phyloP scores from a whole-genome alignment of 2,888 invertebrate species.

The Hoplodrina blanda region DNA sequence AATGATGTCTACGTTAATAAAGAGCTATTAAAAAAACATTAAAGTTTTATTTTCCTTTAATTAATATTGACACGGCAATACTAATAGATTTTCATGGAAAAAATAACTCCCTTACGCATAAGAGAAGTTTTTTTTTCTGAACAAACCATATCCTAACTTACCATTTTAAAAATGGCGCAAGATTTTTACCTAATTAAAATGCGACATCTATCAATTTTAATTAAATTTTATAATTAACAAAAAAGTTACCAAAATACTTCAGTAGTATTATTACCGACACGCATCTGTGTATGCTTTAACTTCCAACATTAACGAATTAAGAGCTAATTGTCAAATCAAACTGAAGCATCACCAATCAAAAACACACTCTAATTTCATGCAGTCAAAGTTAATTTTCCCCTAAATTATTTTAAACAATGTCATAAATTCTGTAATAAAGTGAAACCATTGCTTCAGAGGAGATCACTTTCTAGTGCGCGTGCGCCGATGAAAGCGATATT shows the following conservation, averaged over 20 bases:
- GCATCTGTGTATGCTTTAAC: conserved; percentile 8
- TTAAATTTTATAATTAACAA: not conserved
- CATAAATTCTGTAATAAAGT: conserved; percentile 58
- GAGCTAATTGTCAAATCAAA: conserved; percentile 13
- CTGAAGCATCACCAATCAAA: conserved; percentile 9
- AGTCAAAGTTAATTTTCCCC: conserved; percentile 13
- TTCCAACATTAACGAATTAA: conserved; percentile 15
- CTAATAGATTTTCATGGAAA: too few relatives aligned
- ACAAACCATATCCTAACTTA: too few relatives aligned
- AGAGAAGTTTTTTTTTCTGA: too few relatives aligned
- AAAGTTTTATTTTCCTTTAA: too few relatives aligned
- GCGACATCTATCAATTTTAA: not conserved
- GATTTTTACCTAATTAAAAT: not conserved
- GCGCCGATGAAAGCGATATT: conserved; percentile 71
- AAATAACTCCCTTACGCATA: too few relatives aligned
- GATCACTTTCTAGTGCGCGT: conserved; percentile 72
- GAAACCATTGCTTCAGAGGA: conserved; percentile 64
- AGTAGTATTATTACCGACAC: not conserved
- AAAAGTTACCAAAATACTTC: not conserved
- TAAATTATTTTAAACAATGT: conserved; percentile 32
- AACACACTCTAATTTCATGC: conserved; percentile 10
- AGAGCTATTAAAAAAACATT: too few relatives aligned
- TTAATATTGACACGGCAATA: too few relatives aligned
- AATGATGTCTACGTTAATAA: too few relatives aligned
- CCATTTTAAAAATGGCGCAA: not conserved